phyloP scores from a whole-genome alignment of 2,113 vertebrate species.

The Nothobranchius furzeri region DNA sequence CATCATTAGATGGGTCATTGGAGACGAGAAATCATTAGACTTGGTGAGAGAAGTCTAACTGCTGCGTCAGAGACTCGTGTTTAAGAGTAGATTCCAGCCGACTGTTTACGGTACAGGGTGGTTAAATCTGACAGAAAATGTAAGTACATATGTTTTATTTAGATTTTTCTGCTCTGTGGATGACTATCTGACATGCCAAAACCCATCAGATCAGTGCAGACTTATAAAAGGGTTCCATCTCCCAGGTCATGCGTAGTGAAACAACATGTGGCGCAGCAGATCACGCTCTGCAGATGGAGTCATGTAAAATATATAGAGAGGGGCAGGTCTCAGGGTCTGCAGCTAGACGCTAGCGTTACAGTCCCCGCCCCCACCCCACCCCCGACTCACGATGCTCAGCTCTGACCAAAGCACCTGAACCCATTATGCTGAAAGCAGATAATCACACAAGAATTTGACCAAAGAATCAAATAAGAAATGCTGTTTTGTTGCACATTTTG shows the following conservation, averaged over 20 bases:
- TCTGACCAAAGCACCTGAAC: slow-evolving; percentile 4
- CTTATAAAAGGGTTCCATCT: slow-evolving; percentile 28
- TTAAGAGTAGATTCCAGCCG: slow-evolving; percentile 25
- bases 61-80: slow-evolving; percentile 6
- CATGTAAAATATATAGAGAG: slow-evolving; percentile 58
- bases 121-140: slow-evolving; percentile 29
- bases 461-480: not conserved
- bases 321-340: slow-evolving; percentile 10
- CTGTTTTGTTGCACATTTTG: not conserved
- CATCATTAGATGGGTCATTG: slow-evolving; percentile 21
- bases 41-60: slow-evolving; percentile 10
- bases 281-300: slow-evolving; percentile 47
- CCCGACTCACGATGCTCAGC: slow-evolving; percentile 4
- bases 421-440: not conserved
- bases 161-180: slow-evolving; percentile 18
- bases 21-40: slow-evolving; percentile 14
- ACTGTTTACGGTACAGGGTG: slow-evolving; percentile 20
- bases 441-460: no score
- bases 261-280: slow-evolving; percentile 28
- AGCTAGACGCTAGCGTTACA: slow-evolving; percentile 20
- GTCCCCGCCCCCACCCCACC: no score
- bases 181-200: slow-evolving; percentile 31
- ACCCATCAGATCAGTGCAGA: slow-evolving; percentile 15
- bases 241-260: slow-evolving; percentile 11
- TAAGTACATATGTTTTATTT: slow-evolving; percentile 4